Conservation (phyloP, 2,113 vertebrate species). For the Ceyx cyanopectus region DNA sequence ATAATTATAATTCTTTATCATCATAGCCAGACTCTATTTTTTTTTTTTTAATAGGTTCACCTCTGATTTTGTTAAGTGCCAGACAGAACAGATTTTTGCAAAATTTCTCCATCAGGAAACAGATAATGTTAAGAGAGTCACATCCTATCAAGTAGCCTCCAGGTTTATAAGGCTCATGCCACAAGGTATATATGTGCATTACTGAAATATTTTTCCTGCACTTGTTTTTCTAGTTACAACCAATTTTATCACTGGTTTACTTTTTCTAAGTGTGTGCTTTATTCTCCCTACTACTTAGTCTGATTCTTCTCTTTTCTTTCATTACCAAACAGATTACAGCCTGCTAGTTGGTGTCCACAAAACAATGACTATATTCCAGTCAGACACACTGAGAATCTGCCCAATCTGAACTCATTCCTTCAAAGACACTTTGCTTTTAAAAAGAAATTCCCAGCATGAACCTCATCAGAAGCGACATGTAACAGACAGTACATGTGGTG, state of each 20-base stretch:
- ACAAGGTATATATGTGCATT: neutral
- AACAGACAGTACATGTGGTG: conserved; percentile 83
- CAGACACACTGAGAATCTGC: conserved; percentile 57
- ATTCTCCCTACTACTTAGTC: neutral
- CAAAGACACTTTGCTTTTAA: conserved; percentile 78
- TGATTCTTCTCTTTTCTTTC: neutral
- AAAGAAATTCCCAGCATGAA: conserved; percentile 80
- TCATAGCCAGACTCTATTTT: neutral
- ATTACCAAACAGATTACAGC: conserved; percentile 38
- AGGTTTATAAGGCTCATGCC: neutral
- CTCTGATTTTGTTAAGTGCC: neutral
- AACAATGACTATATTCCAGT: conserved; percentile 29
- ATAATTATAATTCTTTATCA: neutral
- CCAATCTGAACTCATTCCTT: conserved; percentile 73
- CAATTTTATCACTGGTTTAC: neutral
- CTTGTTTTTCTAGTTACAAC: neutral
- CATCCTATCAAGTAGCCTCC: neutral
- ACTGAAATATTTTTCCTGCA: neutral
- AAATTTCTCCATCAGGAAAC: neutral
- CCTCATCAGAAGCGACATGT: conserved; percentile 78
- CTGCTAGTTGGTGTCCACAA: conserved; percentile 55
- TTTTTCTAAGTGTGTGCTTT: neutral
- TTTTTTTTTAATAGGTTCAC: neutral
- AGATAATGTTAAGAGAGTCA: neutral
- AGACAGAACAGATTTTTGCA: neutral